phyloP scores from a whole-genome alignment of 2,113 vertebrate species.

The Meriones unguiculatus region DNA sequence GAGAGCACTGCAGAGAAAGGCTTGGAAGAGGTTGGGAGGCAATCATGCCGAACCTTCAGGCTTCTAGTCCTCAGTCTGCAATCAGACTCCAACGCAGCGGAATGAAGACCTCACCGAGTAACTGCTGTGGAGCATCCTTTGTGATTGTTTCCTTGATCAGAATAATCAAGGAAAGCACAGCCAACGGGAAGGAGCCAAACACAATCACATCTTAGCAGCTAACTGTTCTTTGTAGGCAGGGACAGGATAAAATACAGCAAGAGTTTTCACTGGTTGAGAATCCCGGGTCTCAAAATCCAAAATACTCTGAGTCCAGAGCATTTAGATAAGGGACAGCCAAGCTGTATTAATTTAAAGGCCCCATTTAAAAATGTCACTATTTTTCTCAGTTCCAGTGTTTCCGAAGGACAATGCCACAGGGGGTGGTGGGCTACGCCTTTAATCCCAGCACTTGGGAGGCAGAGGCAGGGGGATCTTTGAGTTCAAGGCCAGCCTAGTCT shows the following conservation, averaged over 20 bases:
- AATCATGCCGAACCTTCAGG: neutral
- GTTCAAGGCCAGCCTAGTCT: neutral
- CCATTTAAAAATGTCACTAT: neutral
- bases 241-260: neutral
- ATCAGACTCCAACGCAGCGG: neutral
- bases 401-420: neutral
- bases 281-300: neutral
- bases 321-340: too few species aligned
- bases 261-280: neutral
- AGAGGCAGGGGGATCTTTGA: neutral
- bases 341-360: neutral
- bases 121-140: neutral
- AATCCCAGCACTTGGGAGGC: neutral
- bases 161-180: neutral
- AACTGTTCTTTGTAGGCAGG: neutral
- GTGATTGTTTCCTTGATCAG: neutral
- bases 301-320: neutral
- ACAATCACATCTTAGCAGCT: neutral
- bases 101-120: neutral
- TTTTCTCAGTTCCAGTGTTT: neutral
- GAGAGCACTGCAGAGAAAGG: neutral
- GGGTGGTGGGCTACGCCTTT: neutral
- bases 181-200: neutral
- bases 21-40: accelerated
- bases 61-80: neutral